Evolutionary conservation across 92 coral and sea anemone genomes (phyloP).

Genomic region (Bergia puertoricense): DNA sequence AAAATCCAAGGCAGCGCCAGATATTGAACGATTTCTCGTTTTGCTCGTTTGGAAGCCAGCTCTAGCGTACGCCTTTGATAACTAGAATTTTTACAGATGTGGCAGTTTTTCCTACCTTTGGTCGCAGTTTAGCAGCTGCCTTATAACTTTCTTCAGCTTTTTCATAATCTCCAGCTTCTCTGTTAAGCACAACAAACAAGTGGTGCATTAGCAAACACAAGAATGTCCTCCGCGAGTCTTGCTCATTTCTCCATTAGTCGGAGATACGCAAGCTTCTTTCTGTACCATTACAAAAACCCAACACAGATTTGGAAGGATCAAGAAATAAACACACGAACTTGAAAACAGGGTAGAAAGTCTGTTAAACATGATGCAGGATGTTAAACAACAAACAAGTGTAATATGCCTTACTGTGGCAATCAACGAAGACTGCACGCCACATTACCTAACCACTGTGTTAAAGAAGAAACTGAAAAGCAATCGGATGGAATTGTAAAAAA

Average conservation of each 20-base stretch:
- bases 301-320: neutral
- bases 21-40: too few species aligned
- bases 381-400: neutral
- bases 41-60: neutral
- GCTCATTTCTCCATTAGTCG: neutral
- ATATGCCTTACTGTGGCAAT: too few species aligned
- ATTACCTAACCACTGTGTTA: neutral
- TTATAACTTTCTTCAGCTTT: slow-evolving; percentile 72
- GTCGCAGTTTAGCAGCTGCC: slow-evolving; percentile 71
- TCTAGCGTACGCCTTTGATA: neutral
- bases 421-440: neutral
- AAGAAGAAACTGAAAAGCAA: neutral
- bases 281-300: neutral
- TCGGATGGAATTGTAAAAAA: neutral
- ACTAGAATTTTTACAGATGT: neutral
- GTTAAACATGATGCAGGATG: too few species aligned
- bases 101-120: slow-evolving; percentile 49
- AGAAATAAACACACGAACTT: too few species aligned
- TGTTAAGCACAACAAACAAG: slow-evolving; percentile 32
- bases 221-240: too few species aligned
- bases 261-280: neutral
- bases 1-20: too few species aligned
- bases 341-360: neutral
- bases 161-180: slow-evolving; percentile 76
- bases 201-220: neutral